Base-by-base conservation (phyloP, 1,140 invertebrate species). In the Mycetomoellerius zeteki region DNA sequence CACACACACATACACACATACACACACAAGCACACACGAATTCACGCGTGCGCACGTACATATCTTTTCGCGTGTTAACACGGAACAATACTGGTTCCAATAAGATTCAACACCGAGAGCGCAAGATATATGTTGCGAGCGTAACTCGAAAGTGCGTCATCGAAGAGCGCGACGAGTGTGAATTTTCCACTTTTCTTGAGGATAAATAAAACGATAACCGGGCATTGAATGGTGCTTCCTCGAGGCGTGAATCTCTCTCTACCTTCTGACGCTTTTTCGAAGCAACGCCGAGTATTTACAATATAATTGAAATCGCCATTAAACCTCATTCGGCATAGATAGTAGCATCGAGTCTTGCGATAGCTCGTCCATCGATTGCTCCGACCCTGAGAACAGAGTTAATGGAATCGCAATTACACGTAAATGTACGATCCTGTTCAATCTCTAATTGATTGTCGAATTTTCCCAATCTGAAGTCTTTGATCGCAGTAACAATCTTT, bases 331-430 rank as follows among this genome's bases (percentile, higher is more conserved):
- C 93, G 97, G 97, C 97, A 97, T 97, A 92, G 97, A 97, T 91
- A 97, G 96, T 93, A 98, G 96, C 89, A 97, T 97, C 14, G 97
- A 98, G 92, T 98, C 97, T 93, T 98, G 97, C 8, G 97, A 98
- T 16, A 98, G 94, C 92, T 98, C 97, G 95, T 98, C 97, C 96
- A 98, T 96, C 72, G 97, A 97, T 86, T 95, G 93, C 88, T 96
- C 95, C n/a, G 97, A 97, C 93, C 97, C 97, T 97, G 96, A 93
- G 96, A 96, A 95, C 89, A 95, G 94, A 93, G 94, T 85, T 77
- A 87, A 88, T 76, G 62, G 77, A 62, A 81, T 89, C 86, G 88
- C 88, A 65, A 89, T 87, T 73, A 71, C 30, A 67, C n/a, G 37
- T 47, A 21, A 43, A 43, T 72, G 14, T 30, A 5, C 4, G 24